Evolutionary conservation across 2,113 vertebrate species (phyloP).

Genomic region (Pachypanchax playfairii): DNA sequence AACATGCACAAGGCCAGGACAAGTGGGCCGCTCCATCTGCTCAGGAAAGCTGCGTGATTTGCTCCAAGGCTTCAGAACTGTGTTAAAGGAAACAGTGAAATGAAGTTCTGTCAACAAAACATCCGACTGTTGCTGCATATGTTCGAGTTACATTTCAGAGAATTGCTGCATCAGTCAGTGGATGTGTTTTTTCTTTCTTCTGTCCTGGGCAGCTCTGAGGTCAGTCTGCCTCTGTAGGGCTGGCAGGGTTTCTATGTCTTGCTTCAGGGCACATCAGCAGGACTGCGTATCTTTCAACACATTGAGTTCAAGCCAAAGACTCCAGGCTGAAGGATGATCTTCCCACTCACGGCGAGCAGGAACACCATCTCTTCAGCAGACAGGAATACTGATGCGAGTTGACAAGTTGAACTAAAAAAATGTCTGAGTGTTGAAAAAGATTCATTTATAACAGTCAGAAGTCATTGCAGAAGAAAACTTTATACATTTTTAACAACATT

Average conservation of each 20-base stretch:
- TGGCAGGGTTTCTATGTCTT: slow-evolving; percentile 22
- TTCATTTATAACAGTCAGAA: neutral
- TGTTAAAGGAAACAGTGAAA: neutral
- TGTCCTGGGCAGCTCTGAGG: slow-evolving; percentile 29
- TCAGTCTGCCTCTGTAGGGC: neutral
- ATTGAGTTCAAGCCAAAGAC: slow-evolving; percentile 18
- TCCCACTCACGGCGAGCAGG: slow-evolving; percentile 4
- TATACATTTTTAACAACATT: neutral
- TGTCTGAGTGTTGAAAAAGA: fast-evolving
- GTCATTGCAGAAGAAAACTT: neutral
- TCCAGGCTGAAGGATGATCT: slow-evolving; percentile 21
- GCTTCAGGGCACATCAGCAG: slow-evolving; percentile 46
- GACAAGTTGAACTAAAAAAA: neutral
- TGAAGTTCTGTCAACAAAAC: neutral
- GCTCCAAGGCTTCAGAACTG: neutral
- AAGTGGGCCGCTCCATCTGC: neutral
- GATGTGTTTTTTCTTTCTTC: neutral
- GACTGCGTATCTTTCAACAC: slow-evolving; percentile 23
- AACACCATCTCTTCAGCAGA: slow-evolving; percentile 18
- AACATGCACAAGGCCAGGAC: neutral
- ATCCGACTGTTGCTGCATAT: neutral
- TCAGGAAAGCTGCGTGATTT: neutral
- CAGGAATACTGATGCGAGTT: slow-evolving; percentile 16
- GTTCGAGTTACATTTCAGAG: neutral
- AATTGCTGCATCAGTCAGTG: neutral